phyloP scores from a whole-genome alignment of 2,113 vertebrate species.

The Tragulus kanchil region DNA sequence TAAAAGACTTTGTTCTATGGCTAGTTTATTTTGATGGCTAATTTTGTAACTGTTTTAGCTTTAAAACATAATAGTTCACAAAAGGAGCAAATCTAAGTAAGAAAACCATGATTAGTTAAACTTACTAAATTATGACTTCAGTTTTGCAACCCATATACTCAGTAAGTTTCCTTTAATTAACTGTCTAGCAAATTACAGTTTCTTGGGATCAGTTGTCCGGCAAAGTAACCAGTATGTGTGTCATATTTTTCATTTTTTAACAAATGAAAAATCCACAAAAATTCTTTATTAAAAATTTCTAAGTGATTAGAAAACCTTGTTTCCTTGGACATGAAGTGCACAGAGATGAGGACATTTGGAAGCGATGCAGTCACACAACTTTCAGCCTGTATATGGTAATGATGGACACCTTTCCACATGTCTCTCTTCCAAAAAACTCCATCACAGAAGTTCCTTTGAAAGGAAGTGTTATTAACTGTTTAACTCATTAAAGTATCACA shows the following conservation, averaged over 20 bases:
- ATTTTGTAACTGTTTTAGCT: neutral
- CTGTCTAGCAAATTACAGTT: neutral
- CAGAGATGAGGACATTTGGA: neutral
- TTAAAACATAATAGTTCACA: neutral
- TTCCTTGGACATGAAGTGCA: neutral
- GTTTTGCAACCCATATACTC: neutral
- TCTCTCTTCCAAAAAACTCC: neutral
- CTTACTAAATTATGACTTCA: neutral
- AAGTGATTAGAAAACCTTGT: neutral
- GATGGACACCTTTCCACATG: neutral
- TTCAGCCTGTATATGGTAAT: neutral
- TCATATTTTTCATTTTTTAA: neutral
- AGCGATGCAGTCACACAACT: neutral
- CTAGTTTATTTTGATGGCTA: neutral
- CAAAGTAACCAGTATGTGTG: neutral
- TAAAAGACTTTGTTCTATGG: neutral
- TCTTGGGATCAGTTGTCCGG: neutral
- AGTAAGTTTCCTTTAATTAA: neutral
- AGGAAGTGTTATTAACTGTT: neutral
- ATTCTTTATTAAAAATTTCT: neutral
- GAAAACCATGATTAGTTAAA: neutral
- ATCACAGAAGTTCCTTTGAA: neutral
- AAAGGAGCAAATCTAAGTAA: neutral
- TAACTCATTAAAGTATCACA: neutral
- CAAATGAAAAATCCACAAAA: neutral